Conservation (phyloP, 1,140 invertebrate genomes). For the Aphelenchoides besseyi region DNA sequence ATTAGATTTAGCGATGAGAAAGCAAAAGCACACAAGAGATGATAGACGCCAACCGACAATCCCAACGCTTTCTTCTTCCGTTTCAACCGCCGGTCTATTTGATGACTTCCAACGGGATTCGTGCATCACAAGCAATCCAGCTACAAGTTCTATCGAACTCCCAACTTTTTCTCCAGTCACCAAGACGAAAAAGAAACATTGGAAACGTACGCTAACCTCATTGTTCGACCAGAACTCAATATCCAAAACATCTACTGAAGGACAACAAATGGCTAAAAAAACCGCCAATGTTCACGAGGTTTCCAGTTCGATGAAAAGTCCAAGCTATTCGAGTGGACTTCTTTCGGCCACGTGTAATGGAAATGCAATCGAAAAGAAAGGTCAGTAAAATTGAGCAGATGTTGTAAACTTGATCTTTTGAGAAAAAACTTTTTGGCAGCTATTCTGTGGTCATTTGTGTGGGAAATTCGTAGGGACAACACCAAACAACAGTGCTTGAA, state of each 20-base stretch:
- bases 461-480: background rate
- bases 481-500: too few relatives aligned
- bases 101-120: background rate
- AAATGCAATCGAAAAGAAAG: background rate
- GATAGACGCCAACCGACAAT: background rate
- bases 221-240: background rate
- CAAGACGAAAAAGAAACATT: too few relatives aligned
- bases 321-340: background rate
- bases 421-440: background rate
- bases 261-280: background rate
- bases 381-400: background rate
- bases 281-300: background rate
- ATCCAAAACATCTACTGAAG: background rate
- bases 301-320: background rate
- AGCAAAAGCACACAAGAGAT: too few relatives aligned
- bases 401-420: background rate
- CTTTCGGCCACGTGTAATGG: background rate
- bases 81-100: background rate
- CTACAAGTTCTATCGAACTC: background rate
- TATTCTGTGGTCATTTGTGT: background rate
- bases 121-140: background rate
- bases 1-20: too few relatives aligned
- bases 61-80: background rate
- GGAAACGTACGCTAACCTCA: background rate
- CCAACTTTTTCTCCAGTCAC: too few relatives aligned